Conservation (phyloP, 2,888 invertebrate genomes). For the Polymixis lichenea region DNA sequence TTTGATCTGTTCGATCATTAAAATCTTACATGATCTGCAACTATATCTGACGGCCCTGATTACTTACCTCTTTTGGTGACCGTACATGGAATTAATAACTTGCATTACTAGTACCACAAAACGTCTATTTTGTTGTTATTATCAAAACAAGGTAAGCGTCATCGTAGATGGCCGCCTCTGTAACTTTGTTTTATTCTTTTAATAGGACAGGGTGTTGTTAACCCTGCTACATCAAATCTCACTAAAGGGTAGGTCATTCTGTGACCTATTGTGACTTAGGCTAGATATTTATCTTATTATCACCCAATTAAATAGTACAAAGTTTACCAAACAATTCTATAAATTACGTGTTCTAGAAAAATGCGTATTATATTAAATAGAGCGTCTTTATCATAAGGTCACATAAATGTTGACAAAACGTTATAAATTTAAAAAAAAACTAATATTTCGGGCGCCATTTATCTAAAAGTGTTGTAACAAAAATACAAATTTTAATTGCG, state of each 20-base stretch:
- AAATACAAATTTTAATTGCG: conserved; percentile 38
- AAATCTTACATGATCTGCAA: conserved; percentile 95
- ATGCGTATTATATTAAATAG: conserved; percentile 45
- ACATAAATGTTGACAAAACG: conserved; percentile 43
- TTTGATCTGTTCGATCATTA: conserved; percentile 95
- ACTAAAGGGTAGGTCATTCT: neutral
- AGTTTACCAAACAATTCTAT: conserved; percentile 21
- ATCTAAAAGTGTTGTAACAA: conserved; percentile 53
- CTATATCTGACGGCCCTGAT: too few relatives aligned
- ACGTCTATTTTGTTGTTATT: neutral
- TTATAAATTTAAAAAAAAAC: conserved; percentile 30
- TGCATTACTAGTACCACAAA: neutral
- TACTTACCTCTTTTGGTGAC: too few relatives aligned
- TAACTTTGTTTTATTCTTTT: neutral
- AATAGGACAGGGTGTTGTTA: neutral
- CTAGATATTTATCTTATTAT: conserved; percentile 24
- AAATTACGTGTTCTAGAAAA: conserved; percentile 49
- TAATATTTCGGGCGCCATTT: conserved; percentile 57
- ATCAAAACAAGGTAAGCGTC: neutral
- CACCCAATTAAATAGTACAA: conserved; percentile 35
- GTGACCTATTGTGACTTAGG: conserved; percentile 2
- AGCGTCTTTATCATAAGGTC: conserved; percentile 63
- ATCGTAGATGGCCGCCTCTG: neutral
- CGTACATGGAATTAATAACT: neutral
- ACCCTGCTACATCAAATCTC: neutral